A percentile compares a stretch with the other conserved stretches of the same genome.
Evolutionary conservation across 1,140 invertebrate species (phyloP).

Genomic region (Cydia strobilella): DNA sequence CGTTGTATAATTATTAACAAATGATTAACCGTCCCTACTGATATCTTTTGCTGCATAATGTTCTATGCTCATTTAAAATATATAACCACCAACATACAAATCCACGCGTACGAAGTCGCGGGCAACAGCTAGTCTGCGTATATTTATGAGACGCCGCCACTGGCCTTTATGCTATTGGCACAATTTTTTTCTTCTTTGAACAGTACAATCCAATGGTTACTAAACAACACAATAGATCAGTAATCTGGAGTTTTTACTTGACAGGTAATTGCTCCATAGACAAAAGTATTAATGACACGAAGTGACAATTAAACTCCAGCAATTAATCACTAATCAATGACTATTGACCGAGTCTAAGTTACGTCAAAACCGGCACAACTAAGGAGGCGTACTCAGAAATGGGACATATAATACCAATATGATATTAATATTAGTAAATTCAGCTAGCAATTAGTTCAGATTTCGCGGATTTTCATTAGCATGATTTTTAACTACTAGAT

Average conservation of each 20-base stretch:
- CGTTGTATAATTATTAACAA: too few relatives aligned
- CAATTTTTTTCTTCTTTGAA: neutral
- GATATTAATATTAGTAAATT: neutral
- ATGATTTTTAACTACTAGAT: too few relatives aligned
- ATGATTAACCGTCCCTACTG: too few relatives aligned
- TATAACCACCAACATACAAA: too few relatives aligned
- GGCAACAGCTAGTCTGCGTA: too few relatives aligned
- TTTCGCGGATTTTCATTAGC: too few relatives aligned
- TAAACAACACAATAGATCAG: neutral
- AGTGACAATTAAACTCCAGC: constrained; percentile 1
- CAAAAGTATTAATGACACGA: neutral
- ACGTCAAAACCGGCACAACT: neutral
- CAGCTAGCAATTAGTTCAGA: neutral
- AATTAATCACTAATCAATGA: constrained; percentile 21
- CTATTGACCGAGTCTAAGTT: constrained; percentile 11
- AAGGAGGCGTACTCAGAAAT: neutral
- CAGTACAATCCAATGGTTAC: neutral
- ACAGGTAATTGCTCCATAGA: neutral
- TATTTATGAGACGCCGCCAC: too few relatives aligned
- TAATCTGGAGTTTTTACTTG: neutral
- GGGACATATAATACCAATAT: neutral
- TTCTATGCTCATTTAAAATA: too few relatives aligned
- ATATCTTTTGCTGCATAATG: too few relatives aligned
- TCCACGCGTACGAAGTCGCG: too few relatives aligned
- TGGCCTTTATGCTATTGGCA: neutral